A percentile compares a stretch with the other conserved stretches of the same genome.
These are phyloP conservation scores for Drosophila demipolita DNA, from an alignment of 2,888 invertebrate genomes.

Conservation along the genomic window DNA sequence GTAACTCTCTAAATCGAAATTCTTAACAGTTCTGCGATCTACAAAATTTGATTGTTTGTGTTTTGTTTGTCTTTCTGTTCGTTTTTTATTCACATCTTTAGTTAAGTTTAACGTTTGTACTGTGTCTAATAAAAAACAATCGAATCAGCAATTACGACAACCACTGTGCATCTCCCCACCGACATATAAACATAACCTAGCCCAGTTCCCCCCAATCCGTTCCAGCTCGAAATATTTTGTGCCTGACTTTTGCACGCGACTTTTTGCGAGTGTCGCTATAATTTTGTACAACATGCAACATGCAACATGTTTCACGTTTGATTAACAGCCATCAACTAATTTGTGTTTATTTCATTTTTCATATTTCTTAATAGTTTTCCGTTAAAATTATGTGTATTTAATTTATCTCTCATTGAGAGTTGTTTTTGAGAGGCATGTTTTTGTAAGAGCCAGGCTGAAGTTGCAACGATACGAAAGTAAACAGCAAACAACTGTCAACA, in stretches of 20 bases:
- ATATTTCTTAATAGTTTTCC: slow-evolving; percentile 16
- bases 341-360: slow-evolving; percentile 6
- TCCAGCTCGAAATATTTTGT: slow-evolving; percentile 37
- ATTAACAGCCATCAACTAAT: slow-evolving; percentile 50
- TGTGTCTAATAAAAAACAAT: slow-evolving; percentile 46
- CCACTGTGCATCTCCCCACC: slow-evolving; percentile 2
- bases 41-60: slow-evolving; percentile 10
- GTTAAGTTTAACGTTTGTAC: slow-evolving; percentile 18
- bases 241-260: slow-evolving; percentile 55
- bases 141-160: slow-evolving; percentile 15
- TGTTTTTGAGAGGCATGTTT: slow-evolving; percentile 45
- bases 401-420: slow-evolving; percentile 9
- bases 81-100: slow-evolving; percentile 2
- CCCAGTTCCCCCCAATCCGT: not conserved
- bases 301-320: slow-evolving; percentile 37
- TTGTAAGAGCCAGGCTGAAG: slow-evolving; percentile 6
- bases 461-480: not conserved
- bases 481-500: slow-evolving; percentile 15
- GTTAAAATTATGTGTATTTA: slow-evolving; percentile 23
- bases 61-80: slow-evolving; percentile 8
- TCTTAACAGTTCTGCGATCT: slow-evolving; percentile 43
- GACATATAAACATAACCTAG: not conserved
- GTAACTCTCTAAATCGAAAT: slow-evolving; percentile 30
- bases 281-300: slow-evolving; percentile 28
- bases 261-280: slow-evolving; percentile 35